phyloP scores from a whole-genome alignment of 2,888 invertebrate genomes.

The Perdita meconis region DNA sequence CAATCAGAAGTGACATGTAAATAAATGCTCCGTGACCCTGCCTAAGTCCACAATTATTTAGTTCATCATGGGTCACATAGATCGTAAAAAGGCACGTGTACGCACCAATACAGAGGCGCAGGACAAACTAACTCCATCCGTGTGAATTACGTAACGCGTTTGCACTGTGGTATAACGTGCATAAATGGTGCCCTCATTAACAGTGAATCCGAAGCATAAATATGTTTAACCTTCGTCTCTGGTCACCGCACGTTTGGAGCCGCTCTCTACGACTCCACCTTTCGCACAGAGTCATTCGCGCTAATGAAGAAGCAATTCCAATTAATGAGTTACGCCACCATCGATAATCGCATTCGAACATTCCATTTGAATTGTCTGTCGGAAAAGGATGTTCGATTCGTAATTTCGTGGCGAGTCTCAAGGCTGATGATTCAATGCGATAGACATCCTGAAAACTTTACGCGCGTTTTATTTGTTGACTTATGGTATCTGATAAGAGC shows the following conservation, averaged over 20 bases:
- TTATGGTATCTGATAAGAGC: too few species aligned
- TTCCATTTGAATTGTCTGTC: neutral
- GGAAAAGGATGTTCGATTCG: neutral
- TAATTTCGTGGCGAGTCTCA: too few species aligned
- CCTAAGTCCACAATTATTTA: neutral
- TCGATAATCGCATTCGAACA: conserved; percentile 6
- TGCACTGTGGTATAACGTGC: conserved; percentile 38
- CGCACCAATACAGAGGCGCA: neutral
- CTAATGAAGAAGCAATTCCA: conserved; percentile 22
- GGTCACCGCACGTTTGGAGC: neutral
- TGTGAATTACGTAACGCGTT: conserved; percentile 36
- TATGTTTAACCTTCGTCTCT: conserved; percentile 57
- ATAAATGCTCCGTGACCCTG: too few species aligned
- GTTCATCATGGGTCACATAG: neutral
- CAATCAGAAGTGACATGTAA: too few species aligned
- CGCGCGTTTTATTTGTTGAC: too few species aligned
- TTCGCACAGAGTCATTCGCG: neutral
- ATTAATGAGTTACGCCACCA: conserved; percentile 16
- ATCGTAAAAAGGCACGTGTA: neutral
- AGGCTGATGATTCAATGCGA: too few species aligned
- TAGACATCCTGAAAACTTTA: too few species aligned
- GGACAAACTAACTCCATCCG: conserved; percentile 5
- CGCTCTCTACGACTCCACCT: neutral
- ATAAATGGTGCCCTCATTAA: conserved; percentile 46
- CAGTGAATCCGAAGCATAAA: conserved; percentile 42